phyloP scores from a whole-genome alignment of 2,113 vertebrate species.

The Poicephalus gulielmi region DNA sequence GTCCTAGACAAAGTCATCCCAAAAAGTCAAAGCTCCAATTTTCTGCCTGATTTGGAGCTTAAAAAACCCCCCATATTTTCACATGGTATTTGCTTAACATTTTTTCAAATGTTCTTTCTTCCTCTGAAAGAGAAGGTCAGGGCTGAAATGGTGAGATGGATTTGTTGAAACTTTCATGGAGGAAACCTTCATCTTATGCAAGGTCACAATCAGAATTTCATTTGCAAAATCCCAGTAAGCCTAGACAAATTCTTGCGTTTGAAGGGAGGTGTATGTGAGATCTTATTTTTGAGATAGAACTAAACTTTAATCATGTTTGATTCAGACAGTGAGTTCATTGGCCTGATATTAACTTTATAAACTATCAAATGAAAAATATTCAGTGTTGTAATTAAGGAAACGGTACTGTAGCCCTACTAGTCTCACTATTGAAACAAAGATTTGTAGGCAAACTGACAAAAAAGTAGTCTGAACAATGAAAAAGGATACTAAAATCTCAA shows the following conservation, averaged over 20 bases:
- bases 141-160: constrained; percentile 20
- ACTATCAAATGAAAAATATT: background rate
- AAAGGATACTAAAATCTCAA: background rate
- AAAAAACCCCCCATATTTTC: constrained; percentile 9
- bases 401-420: fast-evolving
- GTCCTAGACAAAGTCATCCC: background rate
- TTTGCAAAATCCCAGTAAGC: background rate
- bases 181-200: background rate
- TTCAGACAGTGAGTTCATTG: background rate
- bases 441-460: background rate
- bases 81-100: constrained; percentile 50
- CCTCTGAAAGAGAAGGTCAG: constrained; percentile 33
- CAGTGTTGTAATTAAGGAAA: background rate
- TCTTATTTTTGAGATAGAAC: background rate
- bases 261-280: background rate
- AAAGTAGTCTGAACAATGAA: background rate
- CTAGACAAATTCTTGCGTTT: background rate
- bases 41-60: background rate
- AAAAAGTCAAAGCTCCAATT: constrained; percentile 2
- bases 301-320: background rate
- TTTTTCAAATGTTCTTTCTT: constrained; percentile 30
- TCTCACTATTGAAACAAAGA: background rate
- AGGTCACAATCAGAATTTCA: background rate
- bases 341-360: background rate
- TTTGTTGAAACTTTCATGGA: constrained; percentile 19